Conservation (phyloP, 2,888 invertebrate species). For the Seira musarum region DNA sequence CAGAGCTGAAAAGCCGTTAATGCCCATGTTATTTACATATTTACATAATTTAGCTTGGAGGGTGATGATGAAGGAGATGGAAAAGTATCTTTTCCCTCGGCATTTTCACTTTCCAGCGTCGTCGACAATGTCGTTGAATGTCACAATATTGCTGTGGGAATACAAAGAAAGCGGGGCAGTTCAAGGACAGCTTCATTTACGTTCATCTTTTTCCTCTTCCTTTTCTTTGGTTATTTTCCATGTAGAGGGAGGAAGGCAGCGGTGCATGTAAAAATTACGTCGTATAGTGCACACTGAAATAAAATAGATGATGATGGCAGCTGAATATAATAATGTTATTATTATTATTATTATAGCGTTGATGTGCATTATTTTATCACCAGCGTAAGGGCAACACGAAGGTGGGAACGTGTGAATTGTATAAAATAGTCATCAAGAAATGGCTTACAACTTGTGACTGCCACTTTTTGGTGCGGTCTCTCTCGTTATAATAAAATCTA, state of each 20-base stretch:
- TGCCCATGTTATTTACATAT: conserved; percentile 55
- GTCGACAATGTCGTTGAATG: conserved; percentile 31
- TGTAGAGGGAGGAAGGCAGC: neutral
- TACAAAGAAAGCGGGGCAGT: conserved; percentile 12
- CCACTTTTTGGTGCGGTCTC: conserved; percentile 25
- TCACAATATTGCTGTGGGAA: conserved; percentile 47
- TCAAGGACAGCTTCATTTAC: conserved; percentile 39
- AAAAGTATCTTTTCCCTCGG: conserved; percentile 21
- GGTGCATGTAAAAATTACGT: neutral
- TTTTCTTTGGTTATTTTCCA: too few species aligned
- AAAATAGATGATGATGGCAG: conserved; percentile 41
- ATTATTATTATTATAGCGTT: conserved; percentile 44
- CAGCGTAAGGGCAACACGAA: conserved; percentile 12
- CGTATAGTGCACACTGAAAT: conserved; percentile 3
- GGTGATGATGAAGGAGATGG: conserved; percentile 5
- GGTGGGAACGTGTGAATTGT: conserved; percentile 32
- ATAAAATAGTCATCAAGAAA: conserved; percentile 60
- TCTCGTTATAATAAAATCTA: conserved; percentile 12
- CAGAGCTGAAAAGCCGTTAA: conserved; percentile 48
- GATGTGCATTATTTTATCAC: conserved; percentile 53
- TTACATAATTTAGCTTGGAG: conserved; percentile 54
- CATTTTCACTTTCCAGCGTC: conserved; percentile 46
- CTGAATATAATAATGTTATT: conserved; percentile 47
- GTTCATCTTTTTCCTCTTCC: too few species aligned
- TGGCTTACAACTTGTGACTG: conserved; percentile 50